These are phyloP conservation scores for Botia kubotai DNA, from an alignment of 2,797 vertebrate species.

Conservation along the genomic window DNA sequence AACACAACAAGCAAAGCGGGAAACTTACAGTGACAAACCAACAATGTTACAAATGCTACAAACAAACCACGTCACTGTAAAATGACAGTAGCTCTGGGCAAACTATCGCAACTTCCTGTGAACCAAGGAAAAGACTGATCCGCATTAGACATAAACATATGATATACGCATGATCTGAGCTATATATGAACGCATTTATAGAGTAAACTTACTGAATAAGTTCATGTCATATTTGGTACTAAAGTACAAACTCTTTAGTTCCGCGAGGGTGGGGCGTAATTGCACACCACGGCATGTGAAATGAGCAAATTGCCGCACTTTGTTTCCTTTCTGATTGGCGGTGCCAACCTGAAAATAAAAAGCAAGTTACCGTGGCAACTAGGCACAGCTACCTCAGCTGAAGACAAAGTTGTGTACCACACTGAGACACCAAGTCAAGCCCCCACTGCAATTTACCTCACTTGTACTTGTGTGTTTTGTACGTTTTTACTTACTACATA, in stretches of 20 bases:
- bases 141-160: no score
- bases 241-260: slow-evolving; percentile 56
- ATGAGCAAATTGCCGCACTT: slow-evolving; percentile 54
- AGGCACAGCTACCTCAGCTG: slow-evolving; percentile 45
- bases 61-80: background rate
- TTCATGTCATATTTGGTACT: slow-evolving; percentile 39
- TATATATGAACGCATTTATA: no score
- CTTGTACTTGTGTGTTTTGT: background rate
- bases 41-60: background rate
- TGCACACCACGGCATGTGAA: slow-evolving; percentile 51
- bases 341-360: slow-evolving; percentile 50
- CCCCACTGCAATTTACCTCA: slow-evolving; percentile 45
- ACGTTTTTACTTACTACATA: background rate
- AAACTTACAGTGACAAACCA: background rate
- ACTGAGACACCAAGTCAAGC: slow-evolving; percentile 22
- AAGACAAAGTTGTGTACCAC: slow-evolving; percentile 15
- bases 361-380: slow-evolving; percentile 64
- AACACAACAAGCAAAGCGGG: slow-evolving; percentile 1
- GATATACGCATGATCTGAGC: no score
- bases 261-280: slow-evolving; percentile 61
- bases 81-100: no score
- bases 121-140: no score
- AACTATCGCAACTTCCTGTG: no score
- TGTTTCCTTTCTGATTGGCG: slow-evolving; percentile 57
- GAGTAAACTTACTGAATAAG: background rate